phyloP scores from a whole-genome alignment of 2,113 vertebrate genomes.

The Sorex araneus region DNA sequence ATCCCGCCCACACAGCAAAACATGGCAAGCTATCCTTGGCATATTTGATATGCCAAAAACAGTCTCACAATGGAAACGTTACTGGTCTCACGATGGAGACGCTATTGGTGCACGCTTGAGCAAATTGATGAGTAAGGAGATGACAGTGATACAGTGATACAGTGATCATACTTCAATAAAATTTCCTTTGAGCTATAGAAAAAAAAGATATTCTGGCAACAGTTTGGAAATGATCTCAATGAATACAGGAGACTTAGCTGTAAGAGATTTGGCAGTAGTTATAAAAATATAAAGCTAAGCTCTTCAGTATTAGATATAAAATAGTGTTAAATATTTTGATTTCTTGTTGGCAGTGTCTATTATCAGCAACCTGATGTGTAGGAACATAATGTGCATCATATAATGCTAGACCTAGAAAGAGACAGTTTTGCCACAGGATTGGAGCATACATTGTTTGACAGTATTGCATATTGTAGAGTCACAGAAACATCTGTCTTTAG shows the following conservation, averaged over 20 bases:
- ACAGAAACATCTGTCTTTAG: not conserved
- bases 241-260: not conserved
- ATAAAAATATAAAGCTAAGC: not conserved
- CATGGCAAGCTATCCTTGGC: no score
- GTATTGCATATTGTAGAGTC: not conserved
- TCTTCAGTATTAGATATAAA: not conserved
- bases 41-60: no score
- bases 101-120: no score
- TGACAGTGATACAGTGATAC: no score
- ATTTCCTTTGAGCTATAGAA: no score
- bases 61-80: no score
- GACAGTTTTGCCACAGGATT: conserved; percentile 26
- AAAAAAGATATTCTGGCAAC: not conserved
- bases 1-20: no score
- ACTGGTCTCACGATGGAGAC: no score
- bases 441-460: not conserved
- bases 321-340: not conserved
- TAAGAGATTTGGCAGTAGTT: not conserved
- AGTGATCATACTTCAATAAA: no score
- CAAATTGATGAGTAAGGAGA: no score
- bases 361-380: not conserved
- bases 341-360: not conserved
- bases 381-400: not conserved
- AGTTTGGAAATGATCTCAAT: not conserved
- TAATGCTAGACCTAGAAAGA: not conserved